phyloP scores from a whole-genome alignment of 2,797 vertebrate species.

The Artibeus jamaicensis region DNA sequence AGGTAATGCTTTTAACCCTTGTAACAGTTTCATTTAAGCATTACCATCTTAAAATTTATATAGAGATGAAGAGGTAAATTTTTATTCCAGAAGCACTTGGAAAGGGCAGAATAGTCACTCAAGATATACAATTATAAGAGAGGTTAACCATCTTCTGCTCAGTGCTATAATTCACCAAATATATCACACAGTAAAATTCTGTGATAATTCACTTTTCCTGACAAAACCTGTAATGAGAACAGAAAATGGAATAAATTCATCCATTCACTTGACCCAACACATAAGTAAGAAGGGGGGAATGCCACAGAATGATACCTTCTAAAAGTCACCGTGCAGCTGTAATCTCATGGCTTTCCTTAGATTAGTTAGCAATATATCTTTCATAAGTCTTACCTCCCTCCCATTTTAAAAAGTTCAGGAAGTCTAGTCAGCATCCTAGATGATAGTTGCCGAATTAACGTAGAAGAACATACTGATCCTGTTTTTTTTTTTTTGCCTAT shows the following conservation, averaged over 20 bases:
- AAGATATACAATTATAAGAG: constrained; percentile 73
- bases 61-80: constrained; percentile 63
- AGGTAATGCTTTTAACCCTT: not conserved
- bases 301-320: constrained; percentile 67
- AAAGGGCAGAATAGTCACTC: constrained; percentile 76
- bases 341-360: constrained; percentile 20
- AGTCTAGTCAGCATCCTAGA: not conserved
- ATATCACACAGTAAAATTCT: constrained; percentile 79
- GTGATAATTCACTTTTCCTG: constrained; percentile 83
- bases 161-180: constrained; percentile 81
- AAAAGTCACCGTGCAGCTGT: constrained; percentile 4
- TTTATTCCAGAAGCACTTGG: constrained; percentile 8
- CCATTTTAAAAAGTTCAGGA: constrained; percentile 12
- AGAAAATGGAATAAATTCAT: constrained; percentile 83
- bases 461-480: not conserved
- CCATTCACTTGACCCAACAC: constrained; percentile 78
- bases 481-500: not conserved
- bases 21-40: not conserved
- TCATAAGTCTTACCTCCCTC: constrained; percentile 21
- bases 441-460: not conserved
- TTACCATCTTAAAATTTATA: constrained; percentile 55
- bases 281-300: constrained; percentile 69
- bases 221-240: constrained; percentile 86
- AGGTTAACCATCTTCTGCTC: constrained; percentile 80
- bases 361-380: constrained; percentile 33